Evolutionary conservation across 2,797 vertebrate species (phyloP).

Genomic region (Sebastiscus tertius): DNA sequence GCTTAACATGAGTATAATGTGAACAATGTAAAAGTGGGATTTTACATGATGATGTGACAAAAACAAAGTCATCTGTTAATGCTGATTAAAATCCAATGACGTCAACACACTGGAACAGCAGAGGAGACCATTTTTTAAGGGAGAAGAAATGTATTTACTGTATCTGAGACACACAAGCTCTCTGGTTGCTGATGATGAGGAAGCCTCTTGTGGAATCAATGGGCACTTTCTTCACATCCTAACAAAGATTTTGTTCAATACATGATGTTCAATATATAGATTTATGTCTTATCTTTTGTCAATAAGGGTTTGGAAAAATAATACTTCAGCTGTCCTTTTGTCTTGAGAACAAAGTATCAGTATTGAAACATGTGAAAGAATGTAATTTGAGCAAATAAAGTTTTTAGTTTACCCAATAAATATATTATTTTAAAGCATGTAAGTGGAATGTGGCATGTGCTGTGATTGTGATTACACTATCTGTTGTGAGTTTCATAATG

Average conservation of each 20-base stretch:
- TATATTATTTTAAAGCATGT: too few species aligned
- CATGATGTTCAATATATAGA: neutral
- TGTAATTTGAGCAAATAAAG: neutral
- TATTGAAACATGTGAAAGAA: neutral
- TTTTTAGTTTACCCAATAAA: neutral
- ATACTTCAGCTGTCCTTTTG: neutral
- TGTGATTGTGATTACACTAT: too few species aligned
- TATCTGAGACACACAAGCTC: neutral
- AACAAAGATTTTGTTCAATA: neutral
- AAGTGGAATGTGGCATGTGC: too few species aligned
- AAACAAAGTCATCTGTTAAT: neutral
- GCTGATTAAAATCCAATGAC: neutral
- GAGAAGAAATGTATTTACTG: neutral
- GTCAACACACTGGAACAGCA: slow-evolving; percentile 49
- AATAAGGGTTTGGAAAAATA: neutral
- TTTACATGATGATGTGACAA: neutral
- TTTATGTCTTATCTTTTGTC: neutral
- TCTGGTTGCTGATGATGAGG: too few species aligned
- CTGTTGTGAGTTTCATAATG: too few species aligned
- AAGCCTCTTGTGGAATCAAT: neutral
- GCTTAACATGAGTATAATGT: neutral
- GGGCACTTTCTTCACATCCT: neutral
- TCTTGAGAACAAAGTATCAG: neutral
- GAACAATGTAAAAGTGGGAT: neutral
- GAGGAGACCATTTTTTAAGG: neutral